A percentile compares a stretch with the other conserved stretches of the same genome.
Evolutionary conservation across 2,888 invertebrate genomes (phyloP).

Genomic region (Ectropis crepuscularia): DNA sequence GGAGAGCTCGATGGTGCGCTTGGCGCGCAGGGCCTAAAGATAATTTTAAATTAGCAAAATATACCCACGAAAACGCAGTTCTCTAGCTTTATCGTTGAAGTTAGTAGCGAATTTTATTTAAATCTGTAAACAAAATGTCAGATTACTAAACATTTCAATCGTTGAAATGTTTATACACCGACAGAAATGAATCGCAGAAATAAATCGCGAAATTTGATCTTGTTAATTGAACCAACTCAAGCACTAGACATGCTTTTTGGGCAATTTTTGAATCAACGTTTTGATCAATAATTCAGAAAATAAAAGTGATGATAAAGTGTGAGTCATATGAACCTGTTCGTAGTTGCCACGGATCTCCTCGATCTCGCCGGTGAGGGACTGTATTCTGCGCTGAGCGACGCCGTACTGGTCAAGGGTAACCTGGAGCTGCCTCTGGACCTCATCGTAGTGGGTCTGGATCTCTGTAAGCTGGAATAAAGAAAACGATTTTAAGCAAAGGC

Average conservation of each 20-base stretch:
- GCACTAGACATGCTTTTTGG: no score
- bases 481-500: neutral
- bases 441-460: constrained; percentile 98
- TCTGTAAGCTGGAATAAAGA: constrained; percentile 87
- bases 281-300: neutral
- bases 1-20: constrained; percentile 94
- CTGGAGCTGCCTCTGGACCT: constrained; percentile 97
- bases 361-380: constrained; percentile 96
- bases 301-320: neutral
- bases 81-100: no score
- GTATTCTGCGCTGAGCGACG: constrained; percentile 95
- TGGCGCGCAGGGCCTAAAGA: constrained; percentile 93
- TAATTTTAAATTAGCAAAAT: constrained; percentile 9
- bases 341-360: constrained; percentile 97
- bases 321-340: constrained; percentile 83
- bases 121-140: no score
- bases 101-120: no score
- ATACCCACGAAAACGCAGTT: no score
- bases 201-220: no score
- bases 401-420: constrained; percentile 97
- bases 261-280: neutral
- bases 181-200: no score
- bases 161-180: no score
- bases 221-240: no score
- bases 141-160: no score